Evolutionary conservation across 2,888 invertebrate genomes (phyloP).

Genomic region (Pemphredon lugubris): DNA sequence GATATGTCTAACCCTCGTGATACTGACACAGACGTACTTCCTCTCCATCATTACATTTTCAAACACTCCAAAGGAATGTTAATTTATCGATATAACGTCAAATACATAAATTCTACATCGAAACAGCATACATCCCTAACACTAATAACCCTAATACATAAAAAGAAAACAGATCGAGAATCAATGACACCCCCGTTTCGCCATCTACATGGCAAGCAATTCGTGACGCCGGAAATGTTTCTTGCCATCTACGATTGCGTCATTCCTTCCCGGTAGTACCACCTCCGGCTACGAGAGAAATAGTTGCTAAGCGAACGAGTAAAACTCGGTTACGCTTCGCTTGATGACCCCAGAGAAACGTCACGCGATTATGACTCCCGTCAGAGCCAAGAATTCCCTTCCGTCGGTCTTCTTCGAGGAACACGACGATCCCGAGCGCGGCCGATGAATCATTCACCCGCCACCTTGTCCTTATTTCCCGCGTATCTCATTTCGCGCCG

Average conservation of each 20-base stretch:
- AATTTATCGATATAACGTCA: no score
- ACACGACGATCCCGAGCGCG: neutral
- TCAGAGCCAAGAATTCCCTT: neutral
- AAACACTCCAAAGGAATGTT: no score
- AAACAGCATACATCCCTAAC: no score
- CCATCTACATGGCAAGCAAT: neutral
- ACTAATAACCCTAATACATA: neutral
- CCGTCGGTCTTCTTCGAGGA: neutral
- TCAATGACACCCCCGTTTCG: neutral
- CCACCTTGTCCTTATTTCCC: conserved; percentile 17
- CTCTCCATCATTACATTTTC: no score
- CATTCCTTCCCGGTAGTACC: neutral
- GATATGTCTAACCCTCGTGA: no score
- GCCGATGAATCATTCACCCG: conserved; percentile 21
- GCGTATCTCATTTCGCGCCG: conserved; percentile 1
- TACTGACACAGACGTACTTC: no score
- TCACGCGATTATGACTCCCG: neutral
- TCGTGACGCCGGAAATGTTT: neutral
- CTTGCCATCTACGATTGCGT: neutral
- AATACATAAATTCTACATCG: no score
- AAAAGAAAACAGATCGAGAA: neutral
- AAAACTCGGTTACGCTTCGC: conserved; percentile 1
- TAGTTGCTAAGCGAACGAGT: conserved; percentile 14
- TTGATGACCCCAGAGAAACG: neutral
- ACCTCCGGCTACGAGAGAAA: neutral